phyloP scores from a whole-genome alignment of 2,113 vertebrate genomes.

The Peromyscus californicus region DNA sequence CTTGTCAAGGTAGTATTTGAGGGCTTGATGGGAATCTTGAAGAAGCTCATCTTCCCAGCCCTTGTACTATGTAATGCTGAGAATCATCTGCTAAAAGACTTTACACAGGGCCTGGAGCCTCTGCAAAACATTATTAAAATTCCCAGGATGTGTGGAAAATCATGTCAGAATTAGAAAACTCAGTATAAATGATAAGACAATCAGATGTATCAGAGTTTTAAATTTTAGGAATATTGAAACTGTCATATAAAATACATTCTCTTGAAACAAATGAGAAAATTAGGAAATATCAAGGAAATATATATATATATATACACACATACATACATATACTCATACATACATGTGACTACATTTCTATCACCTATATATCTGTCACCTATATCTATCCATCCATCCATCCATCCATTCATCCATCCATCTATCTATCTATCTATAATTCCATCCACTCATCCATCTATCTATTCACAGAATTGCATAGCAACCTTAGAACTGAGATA shows the following conservation, averaged over 20 bases:
- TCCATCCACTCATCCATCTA: too few species aligned
- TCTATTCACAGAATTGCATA: not conserved
- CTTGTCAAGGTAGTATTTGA: not conserved
- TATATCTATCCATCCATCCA: not conserved
- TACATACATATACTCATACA: not conserved
- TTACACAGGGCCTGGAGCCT: not conserved
- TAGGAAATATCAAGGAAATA: conserved; percentile 18
- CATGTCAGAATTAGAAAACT: not conserved
- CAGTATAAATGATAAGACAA: not conserved
- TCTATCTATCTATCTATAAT: not conserved
- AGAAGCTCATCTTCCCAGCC: not conserved
- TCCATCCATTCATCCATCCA: not conserved
- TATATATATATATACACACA: not conserved
- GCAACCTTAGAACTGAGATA: conserved; percentile 29
- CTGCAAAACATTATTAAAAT: not conserved
- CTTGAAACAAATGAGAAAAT: conserved; percentile 52
- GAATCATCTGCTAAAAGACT: not conserved
- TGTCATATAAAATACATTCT: not conserved
- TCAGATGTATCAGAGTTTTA: not conserved
- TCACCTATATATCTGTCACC: too few species aligned
- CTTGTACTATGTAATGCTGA: not conserved
- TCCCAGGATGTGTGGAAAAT: not conserved
- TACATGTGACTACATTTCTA: not conserved
- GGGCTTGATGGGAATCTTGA: not conserved
- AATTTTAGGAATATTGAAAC: not conserved